Base-by-base conservation (phyloP, 1,140 invertebrate species). In the Lucilia cuprina region DNA sequence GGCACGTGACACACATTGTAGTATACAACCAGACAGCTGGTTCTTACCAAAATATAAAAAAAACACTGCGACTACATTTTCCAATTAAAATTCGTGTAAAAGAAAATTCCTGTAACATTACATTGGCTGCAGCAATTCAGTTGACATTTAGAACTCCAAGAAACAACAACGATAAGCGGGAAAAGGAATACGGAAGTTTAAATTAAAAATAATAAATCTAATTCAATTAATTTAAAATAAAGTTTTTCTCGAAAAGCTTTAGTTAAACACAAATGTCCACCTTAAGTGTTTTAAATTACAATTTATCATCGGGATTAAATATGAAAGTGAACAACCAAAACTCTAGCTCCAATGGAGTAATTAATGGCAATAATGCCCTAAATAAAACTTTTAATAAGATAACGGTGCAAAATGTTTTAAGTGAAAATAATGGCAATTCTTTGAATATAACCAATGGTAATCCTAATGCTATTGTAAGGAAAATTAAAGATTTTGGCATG, bases 1-100 rank as follows among this genome's bases (percentile, higher is more conserved):
- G 89, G 89, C 89, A 91, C 89, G 89, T 89, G 89, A 91, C 89
- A 91, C 89, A 89, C 84, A 89, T 87, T 85, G 87, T 83, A 88
- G 86, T 89, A 90, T 30, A 21, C n/a, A 21, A 41, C 41, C 41
- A 41, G 41, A 41, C 41, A 41, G 41, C 41, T 41, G 41, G 41
- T 41, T 41, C 41, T 41, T 41, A 83, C 19, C 5, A 47, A 47
- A 35, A 78, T 0, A 35, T 9, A 65, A 3, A 35, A 75, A 47
- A 25, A 25, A 65, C 35, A 19, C 77, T 34, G 10, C 34, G 19
- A 86, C 41, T 83, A 82, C 41, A 65, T 19, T 47, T 19, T 78
- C 75, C 75, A 47, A 78, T 47, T 19, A 47, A 41, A 35, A 78
- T 47, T 50, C 19, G 25, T 50, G 19, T 74, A 55, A 83, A 83